phyloP scores from a whole-genome alignment of 2,113 vertebrate species.

The Albula glossodonta region DNA sequence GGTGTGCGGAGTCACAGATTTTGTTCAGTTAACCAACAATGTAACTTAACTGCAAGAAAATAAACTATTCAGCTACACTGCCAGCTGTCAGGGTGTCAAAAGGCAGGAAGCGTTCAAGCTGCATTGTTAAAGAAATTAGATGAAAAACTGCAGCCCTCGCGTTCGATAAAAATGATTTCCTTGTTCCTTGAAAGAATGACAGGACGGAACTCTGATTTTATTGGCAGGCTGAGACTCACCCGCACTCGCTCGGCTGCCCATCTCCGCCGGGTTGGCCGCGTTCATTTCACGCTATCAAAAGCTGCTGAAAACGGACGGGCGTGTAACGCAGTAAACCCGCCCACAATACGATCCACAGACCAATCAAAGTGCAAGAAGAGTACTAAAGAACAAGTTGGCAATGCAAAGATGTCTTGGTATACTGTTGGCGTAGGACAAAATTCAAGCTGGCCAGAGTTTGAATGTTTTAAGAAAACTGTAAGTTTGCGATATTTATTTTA shows the following conservation, averaged over 20 bases:
- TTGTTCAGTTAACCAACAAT: not conserved
- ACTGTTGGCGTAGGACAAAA: not conserved
- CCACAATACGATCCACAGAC: not conserved
- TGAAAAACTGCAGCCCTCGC: not conserved
- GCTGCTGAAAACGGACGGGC: not conserved
- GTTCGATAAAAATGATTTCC: not conserved
- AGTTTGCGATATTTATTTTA: too few species aligned
- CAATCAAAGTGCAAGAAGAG: not conserved
- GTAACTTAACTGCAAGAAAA: not conserved
- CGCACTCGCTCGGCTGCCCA: conserved; percentile 69
- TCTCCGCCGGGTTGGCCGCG: conserved; percentile 34
- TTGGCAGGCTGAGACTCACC: conserved; percentile 70
- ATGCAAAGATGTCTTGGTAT: not conserved
- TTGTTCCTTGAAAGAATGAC: conserved; percentile 54
- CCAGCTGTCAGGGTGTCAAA: not conserved
- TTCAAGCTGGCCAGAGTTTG: too few species aligned
- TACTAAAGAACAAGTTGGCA: not conserved
- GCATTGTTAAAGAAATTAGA: not conserved
- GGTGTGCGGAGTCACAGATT: not conserved
- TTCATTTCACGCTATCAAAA: conserved; percentile 40
- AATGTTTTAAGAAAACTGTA: too few species aligned
- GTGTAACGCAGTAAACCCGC: not conserved
- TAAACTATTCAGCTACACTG: not conserved
- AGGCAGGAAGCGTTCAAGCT: not conserved
- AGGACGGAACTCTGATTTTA: conserved; percentile 54